These are phyloP conservation scores for Phoenicopterus ruber DNA, from an alignment of 2,113 vertebrate species.

Conservation along the genomic window DNA sequence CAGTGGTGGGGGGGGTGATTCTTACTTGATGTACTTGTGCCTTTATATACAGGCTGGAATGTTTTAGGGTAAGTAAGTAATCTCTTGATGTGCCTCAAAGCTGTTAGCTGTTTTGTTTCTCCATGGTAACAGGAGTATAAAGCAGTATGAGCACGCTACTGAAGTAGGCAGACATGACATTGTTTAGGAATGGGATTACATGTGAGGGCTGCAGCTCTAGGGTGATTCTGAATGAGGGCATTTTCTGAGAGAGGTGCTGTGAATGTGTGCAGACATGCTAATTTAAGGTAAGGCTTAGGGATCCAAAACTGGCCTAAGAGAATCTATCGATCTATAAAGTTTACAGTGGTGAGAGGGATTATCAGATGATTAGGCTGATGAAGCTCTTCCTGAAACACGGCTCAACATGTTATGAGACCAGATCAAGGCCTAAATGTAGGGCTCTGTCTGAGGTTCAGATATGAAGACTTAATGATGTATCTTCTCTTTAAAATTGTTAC, in stretches of 20 bases:
- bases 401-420: background rate
- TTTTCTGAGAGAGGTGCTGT: background rate
- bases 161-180: background rate
- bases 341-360: background rate
- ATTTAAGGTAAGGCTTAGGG: background rate
- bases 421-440: background rate
- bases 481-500: background rate
- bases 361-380: background rate
- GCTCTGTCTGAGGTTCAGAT: background rate
- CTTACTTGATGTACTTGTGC: background rate
- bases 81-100: background rate
- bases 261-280: background rate
- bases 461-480: background rate
- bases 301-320: background rate
- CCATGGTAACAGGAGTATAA: slow-evolving; percentile 38
- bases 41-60: background rate
- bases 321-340: background rate
- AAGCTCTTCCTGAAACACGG: background rate
- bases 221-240: background rate
- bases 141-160: background rate
- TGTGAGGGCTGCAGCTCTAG: background rate
- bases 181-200: background rate
- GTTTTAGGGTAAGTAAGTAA: background rate
- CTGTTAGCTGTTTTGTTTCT: slow-evolving; percentile 46
- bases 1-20: rapidly evolving